Evolutionary conservation across 2,797 vertebrate species (phyloP).

Genomic region (Alosa sapidissima): DNA sequence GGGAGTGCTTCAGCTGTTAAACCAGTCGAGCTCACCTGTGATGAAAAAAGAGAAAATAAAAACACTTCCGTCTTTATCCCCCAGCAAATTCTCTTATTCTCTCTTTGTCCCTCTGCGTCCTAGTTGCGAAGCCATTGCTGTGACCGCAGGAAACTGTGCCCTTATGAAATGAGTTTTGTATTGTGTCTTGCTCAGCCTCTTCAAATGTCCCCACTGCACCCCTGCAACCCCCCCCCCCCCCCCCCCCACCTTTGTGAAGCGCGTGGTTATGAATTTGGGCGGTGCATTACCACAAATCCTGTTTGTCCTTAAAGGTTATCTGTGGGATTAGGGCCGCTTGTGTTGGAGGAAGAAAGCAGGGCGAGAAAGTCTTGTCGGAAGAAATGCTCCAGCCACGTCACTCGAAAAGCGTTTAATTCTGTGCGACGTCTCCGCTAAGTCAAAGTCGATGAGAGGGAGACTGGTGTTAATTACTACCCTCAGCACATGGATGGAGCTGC

Average conservation of each 20-base stretch:
- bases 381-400: slow-evolving; percentile 21
- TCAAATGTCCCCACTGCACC: not conserved
- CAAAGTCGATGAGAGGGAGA: slow-evolving; percentile 35
- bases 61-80: not conserved
- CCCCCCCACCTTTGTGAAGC: not conserved
- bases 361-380: not conserved
- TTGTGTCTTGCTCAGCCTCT: not conserved
- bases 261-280: slow-evolving; percentile 48
- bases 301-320: slow-evolving; percentile 46
- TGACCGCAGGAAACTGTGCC: not conserved
- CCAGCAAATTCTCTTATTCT: not conserved
- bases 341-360: slow-evolving; percentile 36
- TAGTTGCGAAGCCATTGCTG: not conserved
- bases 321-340: slow-evolving; percentile 37
- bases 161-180: not conserved
- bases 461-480: slow-evolving; percentile 52
- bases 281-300: slow-evolving; percentile 45
- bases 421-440: slow-evolving; percentile 37
- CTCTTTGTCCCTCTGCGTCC: not conserved
- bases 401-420: slow-evolving; percentile 42
- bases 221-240: not conserved
- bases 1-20: not conserved
- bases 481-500: not conserved
- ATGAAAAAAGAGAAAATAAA: not conserved
- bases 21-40: not conserved